phyloP scores from a whole-genome alignment of 2,888 invertebrate species.

The Belgica antarctica region DNA sequence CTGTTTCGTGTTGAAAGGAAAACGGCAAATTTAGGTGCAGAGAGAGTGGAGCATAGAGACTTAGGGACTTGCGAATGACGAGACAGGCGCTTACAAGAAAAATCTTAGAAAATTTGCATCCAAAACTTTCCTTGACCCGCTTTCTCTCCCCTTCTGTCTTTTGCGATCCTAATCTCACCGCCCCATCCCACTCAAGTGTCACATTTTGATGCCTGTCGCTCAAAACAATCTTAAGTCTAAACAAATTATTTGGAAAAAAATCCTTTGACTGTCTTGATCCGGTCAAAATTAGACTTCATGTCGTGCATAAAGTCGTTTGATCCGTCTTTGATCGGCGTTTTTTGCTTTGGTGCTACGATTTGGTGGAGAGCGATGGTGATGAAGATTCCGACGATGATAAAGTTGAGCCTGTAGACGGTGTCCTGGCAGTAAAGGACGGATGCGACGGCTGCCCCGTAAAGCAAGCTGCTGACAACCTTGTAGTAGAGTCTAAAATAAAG shows the following conservation, averaged over 20 bases:
- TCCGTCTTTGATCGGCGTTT: not conserved
- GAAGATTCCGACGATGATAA: conserved; percentile 60
- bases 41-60: no score
- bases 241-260: conserved; percentile 15
- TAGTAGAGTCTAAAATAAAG: conserved; percentile 47
- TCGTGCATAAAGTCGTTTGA: conserved; percentile 16
- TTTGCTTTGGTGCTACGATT: conserved; percentile 53
- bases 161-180: no score
- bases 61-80: no score
- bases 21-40: no score
- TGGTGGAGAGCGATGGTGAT: conserved; percentile 61
- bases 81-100: no score
- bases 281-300: conserved; percentile 32
- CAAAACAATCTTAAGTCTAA: no score
- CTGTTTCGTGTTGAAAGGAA: no score
- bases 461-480: conserved; percentile 49
- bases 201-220: no score
- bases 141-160: no score
- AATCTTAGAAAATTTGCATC: no score
- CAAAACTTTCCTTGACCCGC: no score
- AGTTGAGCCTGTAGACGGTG: conserved; percentile 62
- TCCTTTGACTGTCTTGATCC: conserved; percentile 22
- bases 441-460: conserved; percentile 59
- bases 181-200: no score
- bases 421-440: conserved; percentile 62